Percentiles rank a stretch among this genome's conserved stretches.
Evolutionary conservation across 2,888 invertebrate species (phyloP).

Genomic region (Eristalis arbustorum): DNA sequence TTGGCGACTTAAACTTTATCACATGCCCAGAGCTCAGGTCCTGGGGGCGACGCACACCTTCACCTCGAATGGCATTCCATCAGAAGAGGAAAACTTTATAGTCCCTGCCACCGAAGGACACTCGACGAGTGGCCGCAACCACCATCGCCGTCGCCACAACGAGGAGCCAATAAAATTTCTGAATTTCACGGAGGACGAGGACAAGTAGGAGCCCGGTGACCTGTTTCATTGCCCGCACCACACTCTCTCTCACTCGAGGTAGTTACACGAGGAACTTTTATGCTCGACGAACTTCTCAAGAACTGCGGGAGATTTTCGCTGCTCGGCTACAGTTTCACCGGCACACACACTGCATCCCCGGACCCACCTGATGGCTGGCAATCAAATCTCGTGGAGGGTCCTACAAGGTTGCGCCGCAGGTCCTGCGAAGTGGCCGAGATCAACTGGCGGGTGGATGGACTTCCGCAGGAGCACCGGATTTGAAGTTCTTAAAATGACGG

Average conservation of each 20-base stretch:
- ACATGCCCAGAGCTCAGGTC: not conserved
- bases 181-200: not conserved
- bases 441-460: not conserved
- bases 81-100: constrained; percentile 12
- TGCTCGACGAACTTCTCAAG: constrained; percentile 34
- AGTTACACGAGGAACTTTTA: constrained; percentile 34
- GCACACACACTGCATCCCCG: not conserved
- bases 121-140: not conserved
- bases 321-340: not conserved
- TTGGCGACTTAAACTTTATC: constrained; percentile 8
- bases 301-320: constrained; percentile 33
- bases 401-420: not conserved
- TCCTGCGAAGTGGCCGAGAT: not conserved
- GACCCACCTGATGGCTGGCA: not conserved
- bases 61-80: constrained; percentile 6
- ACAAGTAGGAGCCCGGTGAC: not conserved
- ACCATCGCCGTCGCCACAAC: not conserved
- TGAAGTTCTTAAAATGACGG: not conserved
- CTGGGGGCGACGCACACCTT: not conserved
- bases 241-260: not conserved
- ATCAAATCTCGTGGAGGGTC: constrained; percentile 10
- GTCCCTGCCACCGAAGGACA: not conserved
- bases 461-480: not conserved
- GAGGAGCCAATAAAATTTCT: constrained; percentile 23
- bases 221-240: constrained; percentile 31